phyloP scores from a whole-genome alignment of 2,797 vertebrate species.

The Syngnathus acus region DNA sequence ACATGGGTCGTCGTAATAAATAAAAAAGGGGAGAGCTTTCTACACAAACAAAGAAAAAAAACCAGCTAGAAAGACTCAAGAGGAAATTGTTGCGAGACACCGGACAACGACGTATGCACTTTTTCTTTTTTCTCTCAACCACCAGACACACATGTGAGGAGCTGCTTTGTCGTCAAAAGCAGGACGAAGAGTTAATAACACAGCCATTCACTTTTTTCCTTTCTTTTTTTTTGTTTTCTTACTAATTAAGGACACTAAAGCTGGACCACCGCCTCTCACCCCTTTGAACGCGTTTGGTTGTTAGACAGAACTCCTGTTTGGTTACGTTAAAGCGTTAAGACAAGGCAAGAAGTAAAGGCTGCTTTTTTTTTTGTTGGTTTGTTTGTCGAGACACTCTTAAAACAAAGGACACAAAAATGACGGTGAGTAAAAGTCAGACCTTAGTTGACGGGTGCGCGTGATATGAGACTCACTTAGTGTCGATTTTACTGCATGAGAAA shows the following conservation, averaged over 20 bases:
- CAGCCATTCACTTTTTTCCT: conserved; percentile 81
- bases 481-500: conserved; percentile 4
- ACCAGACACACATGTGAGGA: conserved; percentile 81
- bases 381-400: conserved; percentile 25
- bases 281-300: conserved; percentile 90
- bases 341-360: conserved; percentile 99
- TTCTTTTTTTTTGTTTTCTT: conserved; percentile 28
- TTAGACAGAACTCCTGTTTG: conserved; percentile 99
- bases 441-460: not conserved
- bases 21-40: conserved; percentile 78
- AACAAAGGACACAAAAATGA: conserved; percentile 45
- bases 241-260: conserved; percentile 95
- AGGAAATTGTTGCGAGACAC: conserved; percentile 94
- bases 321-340: conserved; percentile 99
- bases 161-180: conserved; percentile 85
- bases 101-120: conserved; percentile 70
- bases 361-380: conserved; percentile 54
- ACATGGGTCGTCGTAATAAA: conserved; percentile 99
- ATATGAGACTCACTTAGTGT: not conserved
- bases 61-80: conserved; percentile 65
- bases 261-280: conserved; percentile 89
- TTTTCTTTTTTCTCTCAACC: conserved; percentile 36
- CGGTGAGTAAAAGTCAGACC: conserved; percentile 79
- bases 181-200: conserved; percentile 73
- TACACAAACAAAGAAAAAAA: conserved; percentile 66